These are phyloP conservation scores for Megalonaias nervosa DNA, from an alignment of 1,140 invertebrate genomes.

Conservation along the genomic window DNA sequence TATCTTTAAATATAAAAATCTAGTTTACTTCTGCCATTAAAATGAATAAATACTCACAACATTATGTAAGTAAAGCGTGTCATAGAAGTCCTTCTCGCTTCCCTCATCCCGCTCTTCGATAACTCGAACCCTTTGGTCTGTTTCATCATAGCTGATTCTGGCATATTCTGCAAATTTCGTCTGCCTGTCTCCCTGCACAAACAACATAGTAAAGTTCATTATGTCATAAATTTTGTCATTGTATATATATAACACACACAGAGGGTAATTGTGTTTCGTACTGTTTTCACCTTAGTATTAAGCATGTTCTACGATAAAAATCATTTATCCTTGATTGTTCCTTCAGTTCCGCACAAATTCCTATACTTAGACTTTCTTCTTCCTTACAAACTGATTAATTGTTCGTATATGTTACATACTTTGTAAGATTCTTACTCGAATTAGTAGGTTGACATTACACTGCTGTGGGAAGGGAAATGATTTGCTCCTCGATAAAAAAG, in stretches of 20 bases:
- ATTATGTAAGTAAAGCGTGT: conserved; percentile 13
- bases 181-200: conserved; percentile 14
- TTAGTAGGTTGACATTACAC: neutral
- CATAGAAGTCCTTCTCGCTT: conserved; percentile 22
- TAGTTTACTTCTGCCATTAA: too few relatives aligned
- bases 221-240: neutral
- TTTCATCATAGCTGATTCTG: conserved; percentile 21
- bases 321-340: too few relatives aligned
- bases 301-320: too few relatives aligned
- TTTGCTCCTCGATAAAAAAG: neutral
- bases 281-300: too few relatives aligned
- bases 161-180: conserved; percentile 12
- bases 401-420: neutral
- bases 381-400: neutral
- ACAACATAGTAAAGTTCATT: neutral
- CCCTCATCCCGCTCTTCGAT: conserved; percentile 24
- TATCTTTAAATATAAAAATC: too few relatives aligned
- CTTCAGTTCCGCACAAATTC: neutral
- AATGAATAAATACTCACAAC: conserved; percentile 7
- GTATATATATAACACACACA: neutral
- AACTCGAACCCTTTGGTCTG: conserved; percentile 16
- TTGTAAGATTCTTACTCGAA: neutral
- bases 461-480: neutral
- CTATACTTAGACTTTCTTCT: neutral
- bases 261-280: too few relatives aligned